Evolutionary conservation across 1,140 invertebrate species (phyloP).

Genomic region (Anastrepha ludens): DNA sequence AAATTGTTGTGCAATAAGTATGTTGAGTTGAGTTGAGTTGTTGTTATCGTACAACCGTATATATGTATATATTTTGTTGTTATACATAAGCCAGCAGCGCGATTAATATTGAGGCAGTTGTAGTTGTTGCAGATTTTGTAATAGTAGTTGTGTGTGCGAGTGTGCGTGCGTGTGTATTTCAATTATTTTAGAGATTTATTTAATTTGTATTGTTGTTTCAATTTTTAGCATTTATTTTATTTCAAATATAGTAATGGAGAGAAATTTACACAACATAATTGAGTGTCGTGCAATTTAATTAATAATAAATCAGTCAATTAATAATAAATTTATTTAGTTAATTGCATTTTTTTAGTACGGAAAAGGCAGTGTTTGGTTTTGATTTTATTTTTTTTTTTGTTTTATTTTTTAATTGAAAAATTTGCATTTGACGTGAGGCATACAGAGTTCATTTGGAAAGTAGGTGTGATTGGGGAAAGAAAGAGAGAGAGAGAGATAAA

Average conservation of each 20-base stretch:
- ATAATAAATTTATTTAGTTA: slow-evolving; percentile 33
- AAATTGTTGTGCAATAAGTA: slow-evolving; percentile 47
- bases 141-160: background rate
- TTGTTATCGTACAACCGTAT: slow-evolving; percentile 36
- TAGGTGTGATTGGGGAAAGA: slow-evolving; percentile 40
- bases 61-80: slow-evolving; percentile 27
- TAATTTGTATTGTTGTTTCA: background rate
- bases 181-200: background rate
- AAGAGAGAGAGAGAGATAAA: slow-evolving; percentile 41
- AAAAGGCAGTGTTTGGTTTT: background rate
- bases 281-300: background rate
- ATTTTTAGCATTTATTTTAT: no score
- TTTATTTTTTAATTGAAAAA: background rate
- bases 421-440: background rate
- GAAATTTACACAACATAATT: no score
- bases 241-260: no score
- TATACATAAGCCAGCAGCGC: slow-evolving; percentile 31
- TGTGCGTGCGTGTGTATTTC: slow-evolving; percentile 1
- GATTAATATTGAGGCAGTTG: background rate
- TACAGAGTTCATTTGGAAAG: background rate
- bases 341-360: background rate
- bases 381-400: background rate
- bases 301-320: background rate
- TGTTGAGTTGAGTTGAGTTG: slow-evolving; percentile 24
- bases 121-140: slow-evolving; percentile 41